Base-by-base conservation (phyloP, 2,113 vertebrate species). In the Misgurnus anguillicaudatus region DNA sequence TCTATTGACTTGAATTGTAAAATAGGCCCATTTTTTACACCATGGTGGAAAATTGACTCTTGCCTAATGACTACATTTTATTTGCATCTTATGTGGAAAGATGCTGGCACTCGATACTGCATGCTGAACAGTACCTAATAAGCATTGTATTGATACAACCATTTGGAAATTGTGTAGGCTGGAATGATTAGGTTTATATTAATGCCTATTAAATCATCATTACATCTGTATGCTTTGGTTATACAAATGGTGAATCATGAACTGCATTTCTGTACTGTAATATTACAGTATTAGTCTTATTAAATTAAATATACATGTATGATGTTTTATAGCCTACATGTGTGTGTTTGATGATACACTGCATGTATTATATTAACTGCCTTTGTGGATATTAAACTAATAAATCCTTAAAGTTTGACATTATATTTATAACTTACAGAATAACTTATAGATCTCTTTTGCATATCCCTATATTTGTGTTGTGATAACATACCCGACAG, bases 111-210 rank as follows among this genome's bases (percentile, higher is more conserved):
- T 83, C 66, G 51, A 74, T 72, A 57, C 69, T 75, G 81, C 24
- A 80, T 62, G 63, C 82, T 72, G 71, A 81, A 70, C 62, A 48
- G 79, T 80, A 55, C 80, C 39, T 78, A 63, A 77, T 62, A 70
- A 45, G 61, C 39, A 64, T 41, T 74, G 45, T 60, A 69, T 78
- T 78, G 64, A 84, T 74, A 69, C 11, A 65, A 45, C 19, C 62
- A 57, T 68, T 70, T 75, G 51, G 82, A 76, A 77, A 74, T 61
- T 51, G 60, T 69, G 47, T 78, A 83, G 55, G 16, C 53, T n/a
- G 24, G 63, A 11, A 61, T 36, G 60, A 60, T 55, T 48, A 62
- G 14, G 13, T 47, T n/a, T 62, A 21, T 31, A 66, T 72, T 51
- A 73, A 51, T 75, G 31, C 11, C 62, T 83, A 77, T 80, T 64